phyloP scores from a whole-genome alignment of 2,113 vertebrate species.

The Lucifuga dentata region DNA sequence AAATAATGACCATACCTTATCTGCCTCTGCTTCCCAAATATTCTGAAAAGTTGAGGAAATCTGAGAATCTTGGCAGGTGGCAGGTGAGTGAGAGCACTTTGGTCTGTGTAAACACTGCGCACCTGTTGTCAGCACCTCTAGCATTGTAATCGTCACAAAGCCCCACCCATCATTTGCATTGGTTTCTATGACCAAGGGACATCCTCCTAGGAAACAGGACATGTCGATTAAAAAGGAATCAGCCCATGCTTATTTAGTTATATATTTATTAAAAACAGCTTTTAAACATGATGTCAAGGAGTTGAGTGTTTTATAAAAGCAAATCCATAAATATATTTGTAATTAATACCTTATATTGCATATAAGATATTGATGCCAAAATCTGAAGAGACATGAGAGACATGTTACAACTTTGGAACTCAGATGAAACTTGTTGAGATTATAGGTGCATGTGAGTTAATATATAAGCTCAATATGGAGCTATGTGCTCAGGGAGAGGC shows the following conservation, averaged over 20 bases:
- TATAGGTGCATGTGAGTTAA: constrained; percentile 59
- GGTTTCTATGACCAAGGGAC: constrained; percentile 24
- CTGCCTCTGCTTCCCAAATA: neutral
- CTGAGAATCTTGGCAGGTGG: constrained; percentile 3
- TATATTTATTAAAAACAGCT: neutral
- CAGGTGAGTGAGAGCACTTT: constrained; percentile 6
- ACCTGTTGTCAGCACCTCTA: constrained; percentile 38
- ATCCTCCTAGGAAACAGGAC: constrained; percentile 4
- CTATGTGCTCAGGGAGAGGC: constrained; percentile 42
- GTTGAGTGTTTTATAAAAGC: neutral
- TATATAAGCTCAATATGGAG: constrained; percentile 65
- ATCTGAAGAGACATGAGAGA: no score
- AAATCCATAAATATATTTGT: neutral
- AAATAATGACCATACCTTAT: constrained; percentile 56
- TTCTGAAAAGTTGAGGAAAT: neutral
- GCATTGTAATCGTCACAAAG: constrained; percentile 33
- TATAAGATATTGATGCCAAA: neutral
- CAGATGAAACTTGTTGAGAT: neutral
- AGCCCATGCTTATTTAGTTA: no score
- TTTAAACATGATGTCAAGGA: neutral
- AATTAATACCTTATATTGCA: neutral
- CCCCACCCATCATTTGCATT: constrained; percentile 64
- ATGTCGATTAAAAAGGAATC: constrained; percentile 19
- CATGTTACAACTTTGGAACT: no score
- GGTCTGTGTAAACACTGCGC: constrained; percentile 31